A percentile compares a stretch with the other conserved stretches of the same genome.
Conservation (phyloP, 2,888 invertebrate genomes). For the Drosophila aldrichi region DNA sequence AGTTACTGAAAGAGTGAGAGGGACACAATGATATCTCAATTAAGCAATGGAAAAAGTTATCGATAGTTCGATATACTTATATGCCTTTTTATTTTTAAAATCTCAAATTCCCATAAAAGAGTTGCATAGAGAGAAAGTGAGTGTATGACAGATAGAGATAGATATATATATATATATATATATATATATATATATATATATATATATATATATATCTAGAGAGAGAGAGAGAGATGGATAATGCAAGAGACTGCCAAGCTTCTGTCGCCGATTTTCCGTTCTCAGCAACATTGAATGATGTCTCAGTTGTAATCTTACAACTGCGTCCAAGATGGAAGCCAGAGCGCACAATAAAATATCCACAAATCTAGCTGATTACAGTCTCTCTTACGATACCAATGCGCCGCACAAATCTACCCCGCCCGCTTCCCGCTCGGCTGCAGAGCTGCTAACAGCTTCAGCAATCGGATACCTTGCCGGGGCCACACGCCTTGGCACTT, state of each 20-base stretch:
- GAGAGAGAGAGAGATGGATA: neutral
- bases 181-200: too few species aligned
- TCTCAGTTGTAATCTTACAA: neutral
- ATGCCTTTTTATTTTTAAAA: too few species aligned
- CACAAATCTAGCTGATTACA: neutral
- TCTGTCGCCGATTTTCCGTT: neutral
- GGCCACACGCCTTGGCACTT: conserved; percentile 9
- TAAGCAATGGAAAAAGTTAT: neutral
- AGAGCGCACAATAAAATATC: neutral
- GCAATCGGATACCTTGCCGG: conserved; percentile 3
- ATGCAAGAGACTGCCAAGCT: neutral
- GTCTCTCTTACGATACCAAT: neutral
- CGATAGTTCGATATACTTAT: neutral
- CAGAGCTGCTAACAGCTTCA: neutral
- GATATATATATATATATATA: too few species aligned
- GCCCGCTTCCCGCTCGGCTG: neutral
- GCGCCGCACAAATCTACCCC: neutral
- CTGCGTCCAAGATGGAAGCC: neutral
- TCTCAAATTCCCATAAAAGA: too few species aligned
- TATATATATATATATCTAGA: too few species aligned
- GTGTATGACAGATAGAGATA: too few species aligned
- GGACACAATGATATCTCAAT: neutral
- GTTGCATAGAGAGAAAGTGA: neutral
- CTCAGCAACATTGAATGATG: neutral
- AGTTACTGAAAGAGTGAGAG: neutral